A percentile compares a stretch with the other conserved stretches of the same genome.
These are phyloP conservation scores for Drosophila mayaguana DNA, from an alignment of 2,888 invertebrate genomes.

Conservation along the genomic window DNA sequence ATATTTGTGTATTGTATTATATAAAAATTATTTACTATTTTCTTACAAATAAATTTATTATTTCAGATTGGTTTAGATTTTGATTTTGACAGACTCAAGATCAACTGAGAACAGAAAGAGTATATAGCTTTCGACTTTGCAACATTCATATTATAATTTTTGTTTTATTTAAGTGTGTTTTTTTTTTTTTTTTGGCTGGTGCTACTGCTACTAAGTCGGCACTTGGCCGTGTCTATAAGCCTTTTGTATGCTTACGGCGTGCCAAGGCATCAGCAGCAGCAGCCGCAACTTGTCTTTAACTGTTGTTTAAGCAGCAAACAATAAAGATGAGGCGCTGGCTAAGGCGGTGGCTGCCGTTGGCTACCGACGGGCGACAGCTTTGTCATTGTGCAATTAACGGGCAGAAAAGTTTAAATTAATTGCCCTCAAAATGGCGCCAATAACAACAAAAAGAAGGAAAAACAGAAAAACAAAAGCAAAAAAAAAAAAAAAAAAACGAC, in stretches of 20 bases:
- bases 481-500: conserved; percentile 2
- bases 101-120: conserved; percentile 5
- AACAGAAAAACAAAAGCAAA: conserved; percentile 15
- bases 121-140: conserved; percentile 11
- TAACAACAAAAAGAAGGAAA: conserved; percentile 16
- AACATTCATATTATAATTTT: conserved; percentile 30
- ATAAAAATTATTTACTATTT: too few relatives aligned
- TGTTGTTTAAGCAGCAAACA: conserved; percentile 73
- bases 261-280: conserved; percentile 50
- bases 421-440: conserved; percentile 74
- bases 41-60: too few relatives aligned
- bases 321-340: conserved; percentile 49
- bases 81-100: too few relatives aligned
- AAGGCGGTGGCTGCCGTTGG: conserved; percentile 41
- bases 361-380: conserved; percentile 63
- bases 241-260: conserved; percentile 56
- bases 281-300: conserved; percentile 70
- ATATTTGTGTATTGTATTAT: too few relatives aligned
- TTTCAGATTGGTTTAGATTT: too few relatives aligned
- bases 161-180: conserved; percentile 10
- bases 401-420: conserved; percentile 72
- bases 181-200: conserved; percentile 27
- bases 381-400: conserved; percentile 77
- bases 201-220: conserved; percentile 51
- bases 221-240: conserved; percentile 35